These are phyloP conservation scores for Erythrocercus mccallii DNA, from an alignment of 2,113 vertebrate genomes.

Conservation along the genomic window DNA sequence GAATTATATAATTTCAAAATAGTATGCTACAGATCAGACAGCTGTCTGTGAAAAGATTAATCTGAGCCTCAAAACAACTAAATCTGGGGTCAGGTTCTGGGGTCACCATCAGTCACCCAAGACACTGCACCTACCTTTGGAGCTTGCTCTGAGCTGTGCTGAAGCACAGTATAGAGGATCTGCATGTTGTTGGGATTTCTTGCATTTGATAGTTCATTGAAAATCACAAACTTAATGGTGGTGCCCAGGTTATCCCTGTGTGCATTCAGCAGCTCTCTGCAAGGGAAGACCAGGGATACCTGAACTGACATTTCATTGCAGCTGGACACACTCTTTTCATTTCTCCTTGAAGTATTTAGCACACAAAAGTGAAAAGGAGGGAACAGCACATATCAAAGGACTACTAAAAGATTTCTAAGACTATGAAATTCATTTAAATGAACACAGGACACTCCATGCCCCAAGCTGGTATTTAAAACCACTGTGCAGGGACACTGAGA, in stretches of 20 bases:
- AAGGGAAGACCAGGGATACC: not conserved
- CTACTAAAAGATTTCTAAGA: not conserved
- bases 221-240: constrained; percentile 96
- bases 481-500: not conserved
- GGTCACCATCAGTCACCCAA: not conserved
- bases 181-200: constrained; percentile 99
- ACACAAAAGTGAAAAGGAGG: not conserved
- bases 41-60: not conserved
- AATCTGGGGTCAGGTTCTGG: rapidly evolving
- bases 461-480: not conserved
- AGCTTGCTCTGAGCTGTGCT: constrained; percentile 93
- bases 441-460: not conserved
- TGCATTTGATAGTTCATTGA: constrained; percentile 95
- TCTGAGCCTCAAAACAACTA: not conserved
- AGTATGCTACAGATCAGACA: not conserved
- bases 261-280: constrained; percentile 90
- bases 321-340: not conserved
- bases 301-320: not conserved
- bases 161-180: constrained; percentile 90
- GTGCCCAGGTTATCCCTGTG: constrained; percentile 95
- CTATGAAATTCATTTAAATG: not conserved
- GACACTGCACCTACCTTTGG: constrained; percentile 82
- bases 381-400: not conserved
- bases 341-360: not conserved
- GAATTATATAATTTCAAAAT: not conserved